Conservation (phyloP, 1,140 invertebrate species). For the Eupristina koningsbergeri region DNA sequence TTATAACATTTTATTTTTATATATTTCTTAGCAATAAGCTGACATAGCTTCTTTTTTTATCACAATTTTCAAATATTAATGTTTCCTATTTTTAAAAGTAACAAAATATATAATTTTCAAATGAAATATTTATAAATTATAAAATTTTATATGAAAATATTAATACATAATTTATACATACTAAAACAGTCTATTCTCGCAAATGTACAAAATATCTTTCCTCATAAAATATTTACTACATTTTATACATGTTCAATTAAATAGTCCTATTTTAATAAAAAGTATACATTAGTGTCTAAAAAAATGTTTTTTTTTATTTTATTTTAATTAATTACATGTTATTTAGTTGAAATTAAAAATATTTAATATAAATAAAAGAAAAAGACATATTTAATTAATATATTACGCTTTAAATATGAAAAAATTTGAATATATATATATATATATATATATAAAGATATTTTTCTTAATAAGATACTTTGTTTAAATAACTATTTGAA, state of each 20-base stretch:
- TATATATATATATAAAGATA: no score
- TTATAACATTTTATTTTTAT: no score
- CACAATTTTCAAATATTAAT: no score
- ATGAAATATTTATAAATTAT: conserved; percentile 1
- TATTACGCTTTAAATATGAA: background rate
- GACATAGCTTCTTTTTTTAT: no score
- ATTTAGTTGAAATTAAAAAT: background rate
- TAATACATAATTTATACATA: conserved; percentile 23
- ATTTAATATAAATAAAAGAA: background rate
- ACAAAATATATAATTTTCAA: background rate
- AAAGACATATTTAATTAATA: background rate
- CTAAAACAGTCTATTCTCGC: background rate
- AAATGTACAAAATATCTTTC: conserved; percentile 22
- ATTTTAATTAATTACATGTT: background rate
- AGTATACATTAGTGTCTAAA: background rate
- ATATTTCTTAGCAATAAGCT: no score
- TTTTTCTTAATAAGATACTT: no score
- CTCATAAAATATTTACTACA: background rate
- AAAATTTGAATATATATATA: background rate
- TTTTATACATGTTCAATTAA: conserved; percentile 5
- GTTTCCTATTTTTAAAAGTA: background rate
- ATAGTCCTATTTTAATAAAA: background rate
- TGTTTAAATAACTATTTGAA: no score
- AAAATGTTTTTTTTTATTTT: background rate
- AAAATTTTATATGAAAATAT: conserved; percentile 21